Evolutionary conservation across 2,113 vertebrate species (phyloP).

Genomic region (Zingel zingel): DNA sequence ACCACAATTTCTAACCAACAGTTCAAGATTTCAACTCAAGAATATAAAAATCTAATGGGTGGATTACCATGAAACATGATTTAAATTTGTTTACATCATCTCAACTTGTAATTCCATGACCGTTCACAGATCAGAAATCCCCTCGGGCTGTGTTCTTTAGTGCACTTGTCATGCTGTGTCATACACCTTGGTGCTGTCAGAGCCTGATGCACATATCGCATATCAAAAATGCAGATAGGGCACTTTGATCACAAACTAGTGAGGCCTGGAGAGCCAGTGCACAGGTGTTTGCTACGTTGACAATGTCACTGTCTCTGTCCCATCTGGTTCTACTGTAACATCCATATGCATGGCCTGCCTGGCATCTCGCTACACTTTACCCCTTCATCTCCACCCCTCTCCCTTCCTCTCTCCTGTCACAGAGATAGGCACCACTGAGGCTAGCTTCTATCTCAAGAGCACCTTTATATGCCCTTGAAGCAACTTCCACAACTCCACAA

Average conservation of each 20-base stretch:
- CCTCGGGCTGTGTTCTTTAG: conserved; percentile 35
- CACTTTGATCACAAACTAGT: conserved; percentile 72
- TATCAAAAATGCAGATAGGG: conserved; percentile 72
- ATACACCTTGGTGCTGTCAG: conserved; percentile 43
- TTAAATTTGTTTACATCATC: not conserved
- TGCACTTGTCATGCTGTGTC: conserved; percentile 56
- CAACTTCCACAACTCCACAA: conserved; percentile 10
- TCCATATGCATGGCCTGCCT: conserved; percentile 73
- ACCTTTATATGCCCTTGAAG: conserved; percentile 53
- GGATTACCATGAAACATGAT: no score
- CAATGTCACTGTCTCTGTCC: conserved; percentile 70
- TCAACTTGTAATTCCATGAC: conserved; percentile 17
- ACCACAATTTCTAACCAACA: no score
- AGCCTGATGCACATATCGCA: conserved; percentile 48
- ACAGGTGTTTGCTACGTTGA: conserved; percentile 72
- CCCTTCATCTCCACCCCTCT: conserved; percentile 19
- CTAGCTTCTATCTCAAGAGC: conserved; percentile 52
- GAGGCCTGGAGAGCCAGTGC: conserved; percentile 45
- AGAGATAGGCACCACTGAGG: conserved; percentile 30
- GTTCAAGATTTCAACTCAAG: no score
- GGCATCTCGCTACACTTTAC: conserved; percentile 45
- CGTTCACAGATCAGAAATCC: conserved; percentile 23
- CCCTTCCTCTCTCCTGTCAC: conserved; percentile 4
- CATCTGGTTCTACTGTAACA: conserved; percentile 72
- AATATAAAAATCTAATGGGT: no score